A percentile compares a stretch with the other conserved stretches of the same genome.
Evolutionary conservation across 2,888 invertebrate species (phyloP).

Genomic region (Dryadula phaetusa): DNA sequence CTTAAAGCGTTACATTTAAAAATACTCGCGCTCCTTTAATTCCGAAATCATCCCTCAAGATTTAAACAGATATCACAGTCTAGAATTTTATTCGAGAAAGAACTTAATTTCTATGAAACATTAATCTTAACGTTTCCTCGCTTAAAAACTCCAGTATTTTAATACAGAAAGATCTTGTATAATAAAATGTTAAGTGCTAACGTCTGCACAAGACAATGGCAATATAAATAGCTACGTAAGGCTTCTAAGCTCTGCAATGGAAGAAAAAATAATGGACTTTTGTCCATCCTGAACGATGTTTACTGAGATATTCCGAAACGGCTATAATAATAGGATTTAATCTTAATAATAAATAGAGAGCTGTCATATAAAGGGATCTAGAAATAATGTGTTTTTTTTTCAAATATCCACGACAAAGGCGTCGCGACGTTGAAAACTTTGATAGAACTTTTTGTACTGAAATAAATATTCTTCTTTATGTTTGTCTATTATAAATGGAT

Average conservation of each 20-base stretch:
- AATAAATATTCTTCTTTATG: conserved; percentile 12
- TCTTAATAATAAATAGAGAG: conserved; percentile 25
- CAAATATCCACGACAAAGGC: conserved; percentile 10
- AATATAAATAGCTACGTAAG: conserved; percentile 41
- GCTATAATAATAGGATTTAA: conserved; percentile 26
- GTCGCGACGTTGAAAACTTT: conserved; percentile 14
- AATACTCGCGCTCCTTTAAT: conserved; percentile 20
- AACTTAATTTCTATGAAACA: conserved; percentile 35
- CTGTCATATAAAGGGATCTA: conserved; percentile 23
- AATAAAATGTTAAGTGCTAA: conserved; percentile 39
- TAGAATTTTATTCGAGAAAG: conserved; percentile 28
- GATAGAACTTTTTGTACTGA: conserved; percentile 10
- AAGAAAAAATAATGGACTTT: conserved; percentile 38
- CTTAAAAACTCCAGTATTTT: conserved; percentile 37
- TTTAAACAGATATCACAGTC: conserved; percentile 30
- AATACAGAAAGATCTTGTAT: conserved; percentile 34
- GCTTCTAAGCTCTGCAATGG: conserved; percentile 23
- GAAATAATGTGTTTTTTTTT: conserved; percentile 21
- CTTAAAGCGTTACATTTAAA: conserved; percentile 16
- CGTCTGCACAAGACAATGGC: conserved; percentile 39
- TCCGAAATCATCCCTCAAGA: conserved; percentile 26
- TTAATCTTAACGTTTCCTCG: conserved; percentile 33
- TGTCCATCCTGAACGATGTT: conserved; percentile 26
- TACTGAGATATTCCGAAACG: conserved; percentile 26
- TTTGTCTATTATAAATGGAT: conserved; percentile 9